Base-by-base conservation (phyloP, 2,888 invertebrate species). In the Apodemia hepburni region DNA sequence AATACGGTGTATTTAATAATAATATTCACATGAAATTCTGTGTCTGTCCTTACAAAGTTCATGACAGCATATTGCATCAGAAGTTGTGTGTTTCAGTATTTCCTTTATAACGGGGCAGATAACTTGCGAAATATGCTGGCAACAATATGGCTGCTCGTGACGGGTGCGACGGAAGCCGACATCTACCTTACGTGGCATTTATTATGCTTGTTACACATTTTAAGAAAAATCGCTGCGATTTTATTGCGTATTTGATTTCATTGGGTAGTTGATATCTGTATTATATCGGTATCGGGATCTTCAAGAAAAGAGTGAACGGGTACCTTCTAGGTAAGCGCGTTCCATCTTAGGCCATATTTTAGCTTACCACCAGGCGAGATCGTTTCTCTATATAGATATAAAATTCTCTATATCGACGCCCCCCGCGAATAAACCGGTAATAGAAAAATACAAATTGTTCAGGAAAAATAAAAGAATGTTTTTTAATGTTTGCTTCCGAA, bases 101-200 rank as follows among this genome's bases (percentile, higher is more conserved):
- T 60, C 54, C 42, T 57, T 57, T 61, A 38, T 61, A 57, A 29
- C 38, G 54, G 35, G 54, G 42, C 42, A 61, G 61, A 61, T 58
- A 61, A 58, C 61, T 61, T 57, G 61, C 57, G 61, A 61, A 61
- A 61, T 61, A 57, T 61, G 61, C 29, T 61, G 57, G 54, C 61
- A 35, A 61, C 61, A 61, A 61, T 61, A 29, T 42, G 57, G 54
- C 61, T 61, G 61, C 61, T 38, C 38, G 51, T 61, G 61, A 61
- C 54, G 51, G 35, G 51, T 61, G 61, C 61, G 54, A 61, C 54
- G 49, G 61, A 54, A 61, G 27, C 38, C 54, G 49, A 60, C 60
- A 60, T 29, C 47, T 11, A 57, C 54, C 29, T 57, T 57, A 29
- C 29, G 38, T 54, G 18, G 33, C 61, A 35, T 54, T 60, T 38